phyloP scores from a whole-genome alignment of 92 coral and sea anemone species.

The Paragorgia papillata region DNA sequence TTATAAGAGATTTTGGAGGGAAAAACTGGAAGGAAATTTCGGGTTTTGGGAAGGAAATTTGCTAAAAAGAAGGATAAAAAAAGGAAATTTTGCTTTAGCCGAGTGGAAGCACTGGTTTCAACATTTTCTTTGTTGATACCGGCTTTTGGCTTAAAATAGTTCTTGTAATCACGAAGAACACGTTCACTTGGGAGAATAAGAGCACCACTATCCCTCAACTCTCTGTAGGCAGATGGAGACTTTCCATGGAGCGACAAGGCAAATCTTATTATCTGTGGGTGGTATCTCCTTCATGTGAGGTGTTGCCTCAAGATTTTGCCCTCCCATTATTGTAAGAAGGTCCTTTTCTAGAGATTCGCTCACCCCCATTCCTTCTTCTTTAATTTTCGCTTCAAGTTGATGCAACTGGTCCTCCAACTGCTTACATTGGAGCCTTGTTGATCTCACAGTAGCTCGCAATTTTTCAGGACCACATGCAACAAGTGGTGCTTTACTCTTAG shows the following conservation, averaged over 20 bases:
- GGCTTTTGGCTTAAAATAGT: conserved; percentile 50
- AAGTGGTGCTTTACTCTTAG: conserved; percentile 51
- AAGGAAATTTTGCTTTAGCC: no score
- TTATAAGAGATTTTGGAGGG: no score
- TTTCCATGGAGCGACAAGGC: conserved; percentile 43
- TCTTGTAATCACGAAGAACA: conserved; percentile 52
- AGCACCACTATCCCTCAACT: conserved; percentile 38
- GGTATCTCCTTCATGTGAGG: conserved; percentile 50
- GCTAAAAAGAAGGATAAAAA: no score
- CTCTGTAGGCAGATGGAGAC: conserved; percentile 56
- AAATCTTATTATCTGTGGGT: conserved; percentile 44
- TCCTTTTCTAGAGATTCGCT: conserved; percentile 43
- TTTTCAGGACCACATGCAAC: conserved; percentile 43
- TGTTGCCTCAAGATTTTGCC: conserved; percentile 45
- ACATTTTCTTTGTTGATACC: conserved; percentile 34
- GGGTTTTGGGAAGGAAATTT: no score
- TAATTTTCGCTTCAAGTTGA: conserved; percentile 29
- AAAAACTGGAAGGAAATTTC: no score
- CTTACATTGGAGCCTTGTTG: conserved; percentile 43
- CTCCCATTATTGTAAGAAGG: conserved; percentile 45
- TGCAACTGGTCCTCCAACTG: conserved; percentile 13
- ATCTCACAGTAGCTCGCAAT: conserved; percentile 47
- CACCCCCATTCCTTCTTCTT: conserved; percentile 32
- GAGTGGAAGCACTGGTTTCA: background rate
- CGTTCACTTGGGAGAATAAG: conserved; percentile 47